phyloP scores from a whole-genome alignment of 1,140 invertebrate species.

The Zaprionus capensis region DNA sequence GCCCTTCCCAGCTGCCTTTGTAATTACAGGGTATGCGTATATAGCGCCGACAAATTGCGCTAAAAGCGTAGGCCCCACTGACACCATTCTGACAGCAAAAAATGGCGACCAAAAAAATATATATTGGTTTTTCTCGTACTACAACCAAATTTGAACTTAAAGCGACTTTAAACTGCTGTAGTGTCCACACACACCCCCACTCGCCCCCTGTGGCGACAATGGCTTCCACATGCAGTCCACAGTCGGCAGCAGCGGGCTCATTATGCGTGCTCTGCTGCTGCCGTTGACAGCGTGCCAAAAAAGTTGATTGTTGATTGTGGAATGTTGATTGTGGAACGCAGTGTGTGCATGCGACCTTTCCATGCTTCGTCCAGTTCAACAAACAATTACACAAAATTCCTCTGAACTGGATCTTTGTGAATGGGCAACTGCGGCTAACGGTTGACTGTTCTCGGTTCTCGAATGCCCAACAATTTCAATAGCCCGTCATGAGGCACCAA shows the following conservation, averaged over 20 bases:
- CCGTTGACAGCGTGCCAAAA: slow-evolving; percentile 21
- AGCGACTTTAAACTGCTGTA: neutral
- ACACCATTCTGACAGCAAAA: slow-evolving; percentile 26
- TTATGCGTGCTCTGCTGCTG: slow-evolving; percentile 18
- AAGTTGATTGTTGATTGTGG: slow-evolving; percentile 45
- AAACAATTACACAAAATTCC: slow-evolving; percentile 53
- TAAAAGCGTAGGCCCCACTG: slow-evolving; percentile 35
- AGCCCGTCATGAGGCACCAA: slow-evolving; percentile 33
- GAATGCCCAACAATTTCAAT: slow-evolving; percentile 35
- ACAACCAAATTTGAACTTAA: neutral
- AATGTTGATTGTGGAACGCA: slow-evolving; percentile 47
- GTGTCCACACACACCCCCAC: too few species aligned
- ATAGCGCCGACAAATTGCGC: slow-evolving; percentile 17
- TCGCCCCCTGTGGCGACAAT: neutral
- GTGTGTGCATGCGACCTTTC: neutral
- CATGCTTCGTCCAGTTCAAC: neutral
- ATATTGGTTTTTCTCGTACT: slow-evolving; percentile 4
- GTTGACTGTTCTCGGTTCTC: neutral
- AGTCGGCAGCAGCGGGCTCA: slow-evolving; percentile 5
- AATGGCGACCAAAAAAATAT: neutral
- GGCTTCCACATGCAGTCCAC: slow-evolving; percentile 1
- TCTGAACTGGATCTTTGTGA: neutral
- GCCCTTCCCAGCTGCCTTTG: neutral
- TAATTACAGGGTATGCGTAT: slow-evolving; percentile 10
- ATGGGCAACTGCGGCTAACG: neutral